Evolutionary conservation across 2,113 vertebrate species (phyloP).

Genomic region (Tauraco erythrolophus): DNA sequence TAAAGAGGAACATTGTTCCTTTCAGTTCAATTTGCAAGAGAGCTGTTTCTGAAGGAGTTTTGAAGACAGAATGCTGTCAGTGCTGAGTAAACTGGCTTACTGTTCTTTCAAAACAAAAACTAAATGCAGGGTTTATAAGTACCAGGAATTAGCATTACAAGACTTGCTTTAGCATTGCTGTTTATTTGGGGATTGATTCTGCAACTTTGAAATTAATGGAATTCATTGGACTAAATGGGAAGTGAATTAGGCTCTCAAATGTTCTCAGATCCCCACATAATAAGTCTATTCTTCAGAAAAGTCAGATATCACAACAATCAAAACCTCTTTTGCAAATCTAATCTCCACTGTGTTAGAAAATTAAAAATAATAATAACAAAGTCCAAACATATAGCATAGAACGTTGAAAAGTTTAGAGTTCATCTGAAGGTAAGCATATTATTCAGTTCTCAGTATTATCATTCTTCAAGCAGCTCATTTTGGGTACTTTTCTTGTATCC

Average conservation of each 20-base stretch:
- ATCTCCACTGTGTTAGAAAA: background rate
- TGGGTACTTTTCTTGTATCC: background rate
- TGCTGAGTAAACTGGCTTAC: background rate
- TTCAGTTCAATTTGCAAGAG: background rate
- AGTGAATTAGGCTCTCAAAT: background rate
- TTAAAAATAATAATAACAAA: background rate
- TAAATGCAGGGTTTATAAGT: slow-evolving; percentile 4
- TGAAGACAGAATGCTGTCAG: background rate
- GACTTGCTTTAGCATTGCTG: background rate
- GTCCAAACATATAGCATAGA: background rate
- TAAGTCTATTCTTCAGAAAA: background rate
- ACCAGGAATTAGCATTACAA: background rate
- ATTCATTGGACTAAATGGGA: background rate
- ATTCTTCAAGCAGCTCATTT: background rate
- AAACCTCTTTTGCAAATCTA: background rate
- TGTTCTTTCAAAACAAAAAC: slow-evolving; percentile 28
- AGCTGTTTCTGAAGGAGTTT: background rate
- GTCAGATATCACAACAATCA: background rate
- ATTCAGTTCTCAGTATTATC: background rate
- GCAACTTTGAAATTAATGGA: background rate
- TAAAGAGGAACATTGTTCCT: background rate
- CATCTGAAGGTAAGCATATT: background rate
- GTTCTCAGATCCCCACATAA: background rate
- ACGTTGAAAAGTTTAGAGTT: background rate
- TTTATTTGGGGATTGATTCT: background rate